Evolutionary conservation across 2,888 invertebrate species (phyloP), one percentile per base, ranked within the genome.

Genomic region (Neria commutata): DNA sequence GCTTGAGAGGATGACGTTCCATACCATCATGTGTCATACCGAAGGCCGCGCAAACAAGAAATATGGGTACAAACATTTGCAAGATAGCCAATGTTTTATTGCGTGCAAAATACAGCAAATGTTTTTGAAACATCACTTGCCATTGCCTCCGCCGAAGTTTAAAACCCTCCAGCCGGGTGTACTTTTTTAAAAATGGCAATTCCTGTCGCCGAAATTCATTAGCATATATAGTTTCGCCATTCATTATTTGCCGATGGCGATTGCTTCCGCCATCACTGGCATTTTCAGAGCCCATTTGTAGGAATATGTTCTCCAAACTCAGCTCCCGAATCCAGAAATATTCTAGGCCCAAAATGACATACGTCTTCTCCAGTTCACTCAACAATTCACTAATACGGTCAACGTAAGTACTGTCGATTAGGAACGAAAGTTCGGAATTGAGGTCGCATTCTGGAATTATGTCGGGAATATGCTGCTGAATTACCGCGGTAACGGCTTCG

Each of bases 261-360:
- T 40, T 37, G 1, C 37, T 11, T 1, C 50, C 21, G 34, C 14
- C 6, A 19, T 70, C 66, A 1, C 40, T 59, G 1, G 64, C 58
- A 51, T 68, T n/a, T n/a, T n/a, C 70, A 48, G 67, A 60, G 1
- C 71, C 75, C 26, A 72, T 69, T 2, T 87, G 88, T 84, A 92
- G 85, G 74, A 92, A 92, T 0, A 94, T 93, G 81, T 94, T 94
- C 82, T 94, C 94, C 81, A 94, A 84, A 0, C 92, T 92, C 0
- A 93, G 93, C 19, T 93, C 87, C 1, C 91, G 87, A 23, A 92
- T 86, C 2, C 94, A 93, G 75, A 90, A 94, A 76, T 91, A 90
- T 52, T 86, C 85, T 56, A 91, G 86, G 16, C 87, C 87, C 26
- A 92, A 83, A 1, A 73, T 73, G 0, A 77, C 72, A 53, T 85